phyloP scores from a whole-genome alignment of 2,797 vertebrate species.

The Parotocinclus haroldoi region DNA sequence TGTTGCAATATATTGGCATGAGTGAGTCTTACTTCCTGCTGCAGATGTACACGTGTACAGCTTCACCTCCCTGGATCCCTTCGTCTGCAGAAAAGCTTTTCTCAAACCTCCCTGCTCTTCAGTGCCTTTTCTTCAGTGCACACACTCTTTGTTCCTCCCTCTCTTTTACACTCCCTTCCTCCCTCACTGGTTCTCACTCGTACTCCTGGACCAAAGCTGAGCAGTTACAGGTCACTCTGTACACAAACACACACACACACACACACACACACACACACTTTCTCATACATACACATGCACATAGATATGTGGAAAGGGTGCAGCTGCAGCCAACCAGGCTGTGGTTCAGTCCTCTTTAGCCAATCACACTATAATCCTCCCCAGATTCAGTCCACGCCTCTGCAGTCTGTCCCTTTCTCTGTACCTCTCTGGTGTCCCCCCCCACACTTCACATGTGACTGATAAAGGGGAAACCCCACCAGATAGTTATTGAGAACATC shows the following conservation, averaged over 20 bases:
- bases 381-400: slow-evolving; percentile 18
- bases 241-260: background rate
- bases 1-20: slow-evolving; percentile 27
- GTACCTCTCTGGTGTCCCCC: background rate
- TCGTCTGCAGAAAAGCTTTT: slow-evolving; percentile 2
- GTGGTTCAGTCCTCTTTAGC: slow-evolving; percentile 50
- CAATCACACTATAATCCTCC: slow-evolving; percentile 46
- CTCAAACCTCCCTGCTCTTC: slow-evolving; percentile 4
- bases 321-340: slow-evolving; percentile 26
- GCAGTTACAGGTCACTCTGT: slow-evolving; percentile 28
- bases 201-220: slow-evolving; percentile 19
- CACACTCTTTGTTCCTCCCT: slow-evolving; percentile 1
- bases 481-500: too few species aligned
- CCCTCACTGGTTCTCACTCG: slow-evolving; percentile 12
- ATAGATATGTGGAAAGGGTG: background rate
- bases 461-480: too few species aligned
- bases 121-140: slow-evolving; percentile 8
- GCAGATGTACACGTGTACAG: slow-evolving; percentile 30
- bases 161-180: background rate
- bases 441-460: background rate
- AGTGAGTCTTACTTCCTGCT: slow-evolving; percentile 46
- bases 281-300: background rate
- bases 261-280: background rate
- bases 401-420: slow-evolving; percentile 19
- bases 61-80: slow-evolving; percentile 9